A percentile compares a stretch with the other conserved stretches of the same genome.
Conservation (phyloP, 2,797 vertebrate genomes). For the Eleutherodactylus coqui region DNA sequence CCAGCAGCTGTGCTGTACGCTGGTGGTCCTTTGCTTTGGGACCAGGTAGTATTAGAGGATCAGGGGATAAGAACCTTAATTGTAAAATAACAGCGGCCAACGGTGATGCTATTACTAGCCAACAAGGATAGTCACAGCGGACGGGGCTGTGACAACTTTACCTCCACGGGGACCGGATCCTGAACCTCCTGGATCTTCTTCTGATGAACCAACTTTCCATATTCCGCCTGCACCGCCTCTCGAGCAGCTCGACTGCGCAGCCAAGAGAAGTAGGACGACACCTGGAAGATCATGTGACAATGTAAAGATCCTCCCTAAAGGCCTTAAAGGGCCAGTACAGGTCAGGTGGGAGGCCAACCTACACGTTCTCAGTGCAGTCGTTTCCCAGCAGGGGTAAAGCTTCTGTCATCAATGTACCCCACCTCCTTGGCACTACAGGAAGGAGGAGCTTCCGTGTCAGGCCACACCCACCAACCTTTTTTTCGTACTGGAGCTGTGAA, state of each 20-base stretch:
- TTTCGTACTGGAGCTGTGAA: too few relatives aligned
- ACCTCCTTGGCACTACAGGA: neutral
- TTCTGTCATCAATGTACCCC: neutral
- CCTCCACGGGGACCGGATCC: conserved; percentile 44
- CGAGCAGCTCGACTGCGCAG: conserved; percentile 38
- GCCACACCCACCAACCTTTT: neutral
- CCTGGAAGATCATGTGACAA: neutral
- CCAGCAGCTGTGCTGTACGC: neutral
- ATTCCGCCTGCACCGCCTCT: conserved; percentile 45
- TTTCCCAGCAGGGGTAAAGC: too few relatives aligned
- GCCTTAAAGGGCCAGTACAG: too few relatives aligned
- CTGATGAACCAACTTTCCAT: conserved; percentile 29
- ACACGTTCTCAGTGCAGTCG: too few relatives aligned
- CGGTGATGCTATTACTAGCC: neutral
- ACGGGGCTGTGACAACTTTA: neutral
- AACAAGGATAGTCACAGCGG: neutral
- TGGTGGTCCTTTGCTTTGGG: too few relatives aligned
- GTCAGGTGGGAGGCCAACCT: too few relatives aligned
- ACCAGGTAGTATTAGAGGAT: too few relatives aligned
- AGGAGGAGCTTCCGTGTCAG: neutral
- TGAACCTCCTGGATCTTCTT: neutral
- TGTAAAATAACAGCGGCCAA: too few relatives aligned
- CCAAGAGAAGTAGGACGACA: conserved; percentile 46
- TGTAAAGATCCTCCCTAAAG: neutral
- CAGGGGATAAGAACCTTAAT: neutral